A percentile compares a stretch with the other conserved stretches of the same genome.
Evolutionary conservation across 2,797 vertebrate genomes (phyloP).

Genomic region (Acanthurus tractus): DNA sequence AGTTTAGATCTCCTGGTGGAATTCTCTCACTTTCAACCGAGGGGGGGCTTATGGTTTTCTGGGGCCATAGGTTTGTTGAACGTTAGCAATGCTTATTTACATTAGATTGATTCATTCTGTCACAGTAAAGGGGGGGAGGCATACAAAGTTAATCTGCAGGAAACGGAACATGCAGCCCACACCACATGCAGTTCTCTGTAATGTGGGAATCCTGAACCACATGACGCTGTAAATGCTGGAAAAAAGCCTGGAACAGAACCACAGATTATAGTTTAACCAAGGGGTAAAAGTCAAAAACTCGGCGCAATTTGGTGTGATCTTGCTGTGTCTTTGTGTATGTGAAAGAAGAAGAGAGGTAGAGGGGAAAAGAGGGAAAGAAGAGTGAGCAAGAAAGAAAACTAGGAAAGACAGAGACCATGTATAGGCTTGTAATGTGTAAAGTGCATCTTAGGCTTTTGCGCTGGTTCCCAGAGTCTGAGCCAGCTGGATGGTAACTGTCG

Average conservation of each 20-base stretch:
- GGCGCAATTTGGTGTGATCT: slow-evolving; percentile 51
- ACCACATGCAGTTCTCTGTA: slow-evolving; percentile 82
- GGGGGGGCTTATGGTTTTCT: slow-evolving; percentile 62
- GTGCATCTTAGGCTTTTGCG: slow-evolving; percentile 71
- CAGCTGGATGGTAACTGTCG: slow-evolving; percentile 81
- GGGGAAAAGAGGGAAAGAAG: background rate
- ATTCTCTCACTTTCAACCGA: slow-evolving; percentile 80
- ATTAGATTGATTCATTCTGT: slow-evolving; percentile 83
- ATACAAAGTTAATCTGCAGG: slow-evolving; percentile 82
- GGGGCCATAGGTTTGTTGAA: slow-evolving; percentile 79
- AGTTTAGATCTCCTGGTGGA: slow-evolving; percentile 79
- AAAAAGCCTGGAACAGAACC: slow-evolving; percentile 73
- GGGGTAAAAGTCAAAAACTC: slow-evolving; percentile 65
- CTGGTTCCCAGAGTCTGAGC: slow-evolving; percentile 85
- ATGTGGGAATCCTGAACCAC: slow-evolving; percentile 85
- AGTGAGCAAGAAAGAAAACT: slow-evolving; percentile 15
- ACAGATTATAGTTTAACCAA: slow-evolving; percentile 77
- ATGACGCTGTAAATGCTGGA: slow-evolving; percentile 77
- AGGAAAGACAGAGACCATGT: slow-evolving; percentile 33
- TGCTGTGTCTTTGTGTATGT: slow-evolving; percentile 47
- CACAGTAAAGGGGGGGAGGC: slow-evolving; percentile 72
- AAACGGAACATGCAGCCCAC: slow-evolving; percentile 83
- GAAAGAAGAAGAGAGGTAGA: slow-evolving; percentile 37
- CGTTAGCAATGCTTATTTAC: slow-evolving; percentile 84
- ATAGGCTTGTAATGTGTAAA: slow-evolving; percentile 69